Percentiles rank a stretch among this genome's conserved stretches.
Evolutionary conservation across 1,140 invertebrate species (phyloP).

Genomic region (Rhysida immarginata): DNA sequence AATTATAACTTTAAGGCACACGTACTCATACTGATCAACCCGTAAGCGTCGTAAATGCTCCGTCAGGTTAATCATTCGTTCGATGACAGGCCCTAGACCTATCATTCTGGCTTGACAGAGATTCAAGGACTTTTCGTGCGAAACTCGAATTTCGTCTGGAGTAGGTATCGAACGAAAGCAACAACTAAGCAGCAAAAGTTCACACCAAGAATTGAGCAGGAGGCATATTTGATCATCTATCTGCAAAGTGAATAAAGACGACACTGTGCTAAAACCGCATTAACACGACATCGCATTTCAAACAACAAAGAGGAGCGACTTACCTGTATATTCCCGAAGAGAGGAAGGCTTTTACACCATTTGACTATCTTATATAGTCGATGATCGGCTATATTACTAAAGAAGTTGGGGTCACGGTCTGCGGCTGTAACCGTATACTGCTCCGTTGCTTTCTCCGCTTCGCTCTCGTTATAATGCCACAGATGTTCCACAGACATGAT

Average conservation of each 20-base stretch:
- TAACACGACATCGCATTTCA: too few species aligned
- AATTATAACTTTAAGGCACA: slow-evolving; percentile 84
- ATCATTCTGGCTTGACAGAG: slow-evolving; percentile 53
- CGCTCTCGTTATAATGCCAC: slow-evolving; percentile 68
- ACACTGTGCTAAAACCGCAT: too few species aligned
- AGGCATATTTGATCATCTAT: slow-evolving; percentile 93
- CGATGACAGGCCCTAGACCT: slow-evolving; percentile 63
- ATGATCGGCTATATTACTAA: slow-evolving; percentile 85
- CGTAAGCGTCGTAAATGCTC: slow-evolving; percentile 73
- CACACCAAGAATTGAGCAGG: slow-evolving; percentile 94
- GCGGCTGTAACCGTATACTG: slow-evolving; percentile 40
- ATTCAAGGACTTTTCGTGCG: slow-evolving; percentile 51
- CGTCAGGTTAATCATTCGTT: slow-evolving; percentile 84
- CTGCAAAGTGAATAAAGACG: too few species aligned
- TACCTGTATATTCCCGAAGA: slow-evolving; percentile 89
- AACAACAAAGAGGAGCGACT: too few species aligned
- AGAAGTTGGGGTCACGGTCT: slow-evolving; percentile 53
- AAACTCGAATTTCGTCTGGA: slow-evolving; percentile 42
- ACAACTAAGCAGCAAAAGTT: slow-evolving; percentile 70
- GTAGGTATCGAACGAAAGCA: slow-evolving; percentile 23
- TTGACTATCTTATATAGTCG: slow-evolving; percentile 93
- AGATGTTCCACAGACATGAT: slow-evolving; percentile 88
- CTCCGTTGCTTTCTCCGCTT: slow-evolving; percentile 30
- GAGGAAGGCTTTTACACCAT: slow-evolving; percentile 92
- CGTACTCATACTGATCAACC: slow-evolving; percentile 93